phyloP scores from a whole-genome alignment of 2,888 invertebrate genomes.

The Habroteleia sp. region DNA sequence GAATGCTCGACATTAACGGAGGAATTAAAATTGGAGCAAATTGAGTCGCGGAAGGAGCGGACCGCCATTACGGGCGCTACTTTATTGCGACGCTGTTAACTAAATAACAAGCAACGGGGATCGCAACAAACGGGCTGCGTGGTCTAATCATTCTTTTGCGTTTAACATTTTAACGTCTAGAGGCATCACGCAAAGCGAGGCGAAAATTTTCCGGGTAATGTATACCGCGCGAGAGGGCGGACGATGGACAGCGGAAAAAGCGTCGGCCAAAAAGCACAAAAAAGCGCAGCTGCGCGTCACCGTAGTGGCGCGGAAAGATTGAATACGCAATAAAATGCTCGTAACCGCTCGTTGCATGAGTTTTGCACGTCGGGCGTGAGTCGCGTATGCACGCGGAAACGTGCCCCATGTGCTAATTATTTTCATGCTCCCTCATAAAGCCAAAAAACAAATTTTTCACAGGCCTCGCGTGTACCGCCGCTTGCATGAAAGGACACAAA shows the following conservation, averaged over 20 bases:
- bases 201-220: conserved; percentile 52
- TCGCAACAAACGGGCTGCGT: conserved; percentile 6
- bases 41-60: neutral
- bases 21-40: conserved; percentile 2
- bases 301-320: conserved; percentile 65
- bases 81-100: conserved; percentile 22
- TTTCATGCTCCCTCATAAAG: conserved; percentile 67
- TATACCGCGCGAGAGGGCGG: conserved; percentile 35
- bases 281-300: conserved; percentile 63
- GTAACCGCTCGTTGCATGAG: conserved; percentile 51
- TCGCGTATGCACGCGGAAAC: conserved; percentile 42
- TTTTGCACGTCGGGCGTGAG: conserved; percentile 46
- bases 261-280: conserved; percentile 38
- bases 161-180: conserved; percentile 49
- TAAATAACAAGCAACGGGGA: conserved; percentile 18
- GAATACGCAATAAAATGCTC: conserved; percentile 70
- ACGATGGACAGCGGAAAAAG: conserved; percentile 44
- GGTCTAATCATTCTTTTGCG: conserved; percentile 50
- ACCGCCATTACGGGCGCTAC: neutral
- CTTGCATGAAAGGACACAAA: conserved; percentile 31
- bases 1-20: neutral
- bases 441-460: conserved; percentile 57
- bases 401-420: conserved; percentile 67
- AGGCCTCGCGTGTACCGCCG: conserved; percentile 23
- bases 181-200: conserved; percentile 54